These are phyloP conservation scores for Protonemura montana DNA, from an alignment of 2,888 invertebrate species.

Conservation along the genomic window DNA sequence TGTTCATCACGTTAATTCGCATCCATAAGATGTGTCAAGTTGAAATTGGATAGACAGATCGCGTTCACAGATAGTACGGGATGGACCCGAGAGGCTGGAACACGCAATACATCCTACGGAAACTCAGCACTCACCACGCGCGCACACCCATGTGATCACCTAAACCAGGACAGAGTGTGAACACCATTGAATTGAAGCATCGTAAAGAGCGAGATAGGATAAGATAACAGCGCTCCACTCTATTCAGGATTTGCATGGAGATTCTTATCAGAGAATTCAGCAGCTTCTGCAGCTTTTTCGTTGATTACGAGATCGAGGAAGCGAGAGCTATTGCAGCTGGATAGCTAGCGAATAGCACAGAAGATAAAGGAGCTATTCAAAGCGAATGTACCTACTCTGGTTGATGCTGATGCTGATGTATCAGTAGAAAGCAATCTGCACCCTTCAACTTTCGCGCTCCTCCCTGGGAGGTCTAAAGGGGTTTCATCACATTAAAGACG, in stretches of 20 bases:
- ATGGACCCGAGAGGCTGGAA: neutral
- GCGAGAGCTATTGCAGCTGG: neutral
- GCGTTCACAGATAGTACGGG: neutral
- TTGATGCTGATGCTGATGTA: neutral
- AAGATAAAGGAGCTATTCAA: slow-evolving; percentile 5
- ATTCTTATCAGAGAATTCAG: slow-evolving; percentile 25
- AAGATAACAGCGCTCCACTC: neutral
- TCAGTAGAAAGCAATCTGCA: neutral
- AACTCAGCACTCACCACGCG: neutral
- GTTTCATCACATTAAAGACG: neutral
- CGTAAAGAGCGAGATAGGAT: slow-evolving; percentile 22
- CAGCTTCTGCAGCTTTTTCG: slow-evolving; percentile 13
- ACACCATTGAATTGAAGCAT: slow-evolving; percentile 15
- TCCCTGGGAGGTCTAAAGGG: neutral
- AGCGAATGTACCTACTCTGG: neutral
- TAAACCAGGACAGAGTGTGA: neutral
- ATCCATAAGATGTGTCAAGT: neutral
- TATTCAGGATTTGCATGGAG: slow-evolving; percentile 38
- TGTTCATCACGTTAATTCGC: neutral
- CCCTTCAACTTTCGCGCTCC: slow-evolving; percentile 8
- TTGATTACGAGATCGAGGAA: neutral
- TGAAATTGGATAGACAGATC: slow-evolving; percentile 4
- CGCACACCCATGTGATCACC: slow-evolving; percentile 2
- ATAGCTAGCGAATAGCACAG: neutral
- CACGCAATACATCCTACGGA: neutral